Evolutionary conservation across 2,113 vertebrate species (phyloP).

Genomic region (Dipodomys stephensi): DNA sequence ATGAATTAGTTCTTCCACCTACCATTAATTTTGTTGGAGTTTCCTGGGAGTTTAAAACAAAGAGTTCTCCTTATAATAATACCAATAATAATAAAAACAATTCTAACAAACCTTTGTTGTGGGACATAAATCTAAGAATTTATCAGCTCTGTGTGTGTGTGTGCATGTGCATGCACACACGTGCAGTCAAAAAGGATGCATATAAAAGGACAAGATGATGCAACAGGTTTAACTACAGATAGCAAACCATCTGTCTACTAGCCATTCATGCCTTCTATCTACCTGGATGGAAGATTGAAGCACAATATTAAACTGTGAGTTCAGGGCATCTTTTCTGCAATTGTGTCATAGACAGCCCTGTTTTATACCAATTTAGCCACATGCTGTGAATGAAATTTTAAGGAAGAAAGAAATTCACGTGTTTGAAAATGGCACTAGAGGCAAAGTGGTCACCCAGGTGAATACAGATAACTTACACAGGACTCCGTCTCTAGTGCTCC

Average conservation of each 20-base stretch:
- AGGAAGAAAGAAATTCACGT: neutral
- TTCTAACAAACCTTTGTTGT: neutral
- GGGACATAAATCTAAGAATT: neutral
- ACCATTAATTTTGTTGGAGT: neutral
- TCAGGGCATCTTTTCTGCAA: neutral
- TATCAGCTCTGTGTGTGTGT: neutral
- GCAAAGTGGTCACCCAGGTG: neutral
- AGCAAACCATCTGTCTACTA: neutral
- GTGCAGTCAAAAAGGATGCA: neutral
- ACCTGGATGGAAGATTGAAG: neutral
- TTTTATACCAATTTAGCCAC: neutral
- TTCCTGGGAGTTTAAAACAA: neutral
- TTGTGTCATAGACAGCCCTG: neutral
- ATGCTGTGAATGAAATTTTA: neutral
- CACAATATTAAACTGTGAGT: neutral
- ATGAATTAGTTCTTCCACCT: conserved; percentile 4
- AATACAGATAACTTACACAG: rapidly evolving
- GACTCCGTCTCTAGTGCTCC: neutral
- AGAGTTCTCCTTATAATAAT: conserved; percentile 3
- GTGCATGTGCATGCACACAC: rapidly evolving
- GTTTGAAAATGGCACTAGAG: neutral
- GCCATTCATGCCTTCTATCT: neutral
- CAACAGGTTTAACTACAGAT: neutral
- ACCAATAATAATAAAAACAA: neutral
- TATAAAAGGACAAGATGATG: neutral